Conservation (phyloP, 2,888 invertebrate species). For the Pedicia rivosa region DNA sequence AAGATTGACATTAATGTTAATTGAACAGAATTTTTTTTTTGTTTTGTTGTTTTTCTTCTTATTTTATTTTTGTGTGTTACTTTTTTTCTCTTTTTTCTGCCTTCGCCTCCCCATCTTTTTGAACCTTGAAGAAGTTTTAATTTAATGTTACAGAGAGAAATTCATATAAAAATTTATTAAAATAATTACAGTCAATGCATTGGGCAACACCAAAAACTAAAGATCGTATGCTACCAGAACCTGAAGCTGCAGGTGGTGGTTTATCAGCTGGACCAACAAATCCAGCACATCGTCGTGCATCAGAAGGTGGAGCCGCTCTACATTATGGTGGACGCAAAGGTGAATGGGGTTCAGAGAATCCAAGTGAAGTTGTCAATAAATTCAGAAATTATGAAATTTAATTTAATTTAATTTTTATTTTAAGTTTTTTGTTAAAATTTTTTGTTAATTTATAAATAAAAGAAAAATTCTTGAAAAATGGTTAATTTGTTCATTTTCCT, state of each 20-base stretch:
- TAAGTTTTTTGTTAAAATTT: no score
- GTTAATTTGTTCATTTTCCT: no score
- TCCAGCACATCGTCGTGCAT: conserved; percentile 54
- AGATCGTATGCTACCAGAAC: conserved; percentile 76
- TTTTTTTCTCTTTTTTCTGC: no score
- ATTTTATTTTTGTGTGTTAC: no score
- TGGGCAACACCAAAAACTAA: conserved; percentile 84
- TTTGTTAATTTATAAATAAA: no score
- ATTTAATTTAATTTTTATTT: conserved; percentile 18
- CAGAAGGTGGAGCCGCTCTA: conserved; percentile 74
- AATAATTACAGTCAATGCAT: conserved; percentile 61
- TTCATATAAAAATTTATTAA: neutral
- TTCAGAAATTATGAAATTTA: conserved; percentile 89
- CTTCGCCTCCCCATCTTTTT: no score
- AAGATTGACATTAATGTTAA: no score
- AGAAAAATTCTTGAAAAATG: no score
- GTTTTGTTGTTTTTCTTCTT: no score
- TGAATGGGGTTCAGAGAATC: conserved; percentile 55
- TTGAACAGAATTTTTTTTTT: no score
- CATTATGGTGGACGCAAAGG: conserved; percentile 39
- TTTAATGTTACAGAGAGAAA: no score
- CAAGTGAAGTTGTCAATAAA: conserved; percentile 65
- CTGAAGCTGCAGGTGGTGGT: conserved; percentile 34
- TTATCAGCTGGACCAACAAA: conserved; percentile 39
- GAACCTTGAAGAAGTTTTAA: no score